Evolutionary conservation across 2,888 invertebrate genomes (phyloP).

Genomic region (Entomobrya multifasciata): DNA sequence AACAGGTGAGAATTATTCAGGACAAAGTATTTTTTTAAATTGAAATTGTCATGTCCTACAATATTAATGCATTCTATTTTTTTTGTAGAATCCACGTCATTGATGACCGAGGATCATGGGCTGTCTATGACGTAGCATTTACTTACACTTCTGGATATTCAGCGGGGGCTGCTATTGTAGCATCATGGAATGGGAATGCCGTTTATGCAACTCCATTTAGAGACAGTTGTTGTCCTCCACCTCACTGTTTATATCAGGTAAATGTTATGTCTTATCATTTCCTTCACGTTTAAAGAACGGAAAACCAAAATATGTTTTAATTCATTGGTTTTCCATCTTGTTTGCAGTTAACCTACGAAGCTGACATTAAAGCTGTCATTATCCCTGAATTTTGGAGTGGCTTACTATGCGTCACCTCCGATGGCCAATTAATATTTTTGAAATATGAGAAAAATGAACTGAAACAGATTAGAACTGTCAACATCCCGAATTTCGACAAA

Average conservation of each 20-base stretch:
- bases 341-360: neutral
- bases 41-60: too few relatives aligned
- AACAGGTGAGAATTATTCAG: conserved; percentile 56
- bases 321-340: too few relatives aligned
- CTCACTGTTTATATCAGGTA: conserved; percentile 75
- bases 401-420: conserved; percentile 53
- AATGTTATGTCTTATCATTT: too few relatives aligned
- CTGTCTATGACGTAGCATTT: conserved; percentile 72
- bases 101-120: conserved; percentile 60
- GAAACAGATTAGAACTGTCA: conserved; percentile 8
- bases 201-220: conserved; percentile 77
- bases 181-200: conserved; percentile 75
- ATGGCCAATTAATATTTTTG: conserved; percentile 63
- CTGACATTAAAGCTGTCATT: conserved; percentile 69
- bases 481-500: neutral
- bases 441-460: neutral
- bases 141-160: conserved; percentile 72
- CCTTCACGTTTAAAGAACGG: too few relatives aligned
- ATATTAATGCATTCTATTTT: conserved; percentile 21
- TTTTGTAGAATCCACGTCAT: conserved; percentile 74
- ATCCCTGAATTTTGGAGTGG: conserved; percentile 77
- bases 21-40: too few relatives aligned
- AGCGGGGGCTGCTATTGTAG: conserved; percentile 75
- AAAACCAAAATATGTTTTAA: too few relatives aligned
- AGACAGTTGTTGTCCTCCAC: conserved; percentile 78